These are phyloP conservation scores for Colletes gigas DNA, from an alignment of 1,140 invertebrate species.

Conservation along the genomic window DNA sequence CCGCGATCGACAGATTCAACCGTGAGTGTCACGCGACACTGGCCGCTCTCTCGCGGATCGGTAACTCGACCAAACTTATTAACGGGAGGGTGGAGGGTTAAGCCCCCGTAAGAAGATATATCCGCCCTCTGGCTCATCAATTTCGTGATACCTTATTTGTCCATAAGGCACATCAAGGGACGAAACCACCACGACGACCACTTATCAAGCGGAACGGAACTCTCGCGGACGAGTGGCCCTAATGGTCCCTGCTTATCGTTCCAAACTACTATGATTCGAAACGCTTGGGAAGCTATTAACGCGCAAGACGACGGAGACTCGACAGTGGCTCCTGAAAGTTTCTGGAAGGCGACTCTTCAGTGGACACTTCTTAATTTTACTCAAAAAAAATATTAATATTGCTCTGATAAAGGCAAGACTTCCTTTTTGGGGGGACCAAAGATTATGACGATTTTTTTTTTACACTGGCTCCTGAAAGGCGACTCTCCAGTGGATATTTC, in stretches of 20 bases:
- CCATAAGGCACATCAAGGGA: slow-evolving; percentile 31
- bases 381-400: too few species aligned
- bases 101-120: slow-evolving; percentile 52
- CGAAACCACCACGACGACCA: too few species aligned
- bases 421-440: too few species aligned
- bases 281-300: too few species aligned
- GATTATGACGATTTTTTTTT: too few species aligned
- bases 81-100: slow-evolving; percentile 1
- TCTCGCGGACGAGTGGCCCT: neutral
- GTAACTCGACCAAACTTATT: slow-evolving; percentile 50
- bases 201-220: slow-evolving; percentile 1
- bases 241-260: slow-evolving; percentile 1
- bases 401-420: too few species aligned
- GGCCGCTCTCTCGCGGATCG: slow-evolving; percentile 3
- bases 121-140: slow-evolving; percentile 54
- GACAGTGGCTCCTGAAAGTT: too few species aligned
- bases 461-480: too few species aligned
- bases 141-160: slow-evolving; percentile 43
- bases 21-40: slow-evolving; percentile 20
- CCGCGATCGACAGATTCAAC: slow-evolving; percentile 44
- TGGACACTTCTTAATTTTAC: too few species aligned
- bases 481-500: too few species aligned
- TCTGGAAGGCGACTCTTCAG: too few species aligned
- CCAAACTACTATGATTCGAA: neutral
- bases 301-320: too few species aligned